Conservation (phyloP, 2,888 invertebrate species). For the Polylopha cassiicola region DNA sequence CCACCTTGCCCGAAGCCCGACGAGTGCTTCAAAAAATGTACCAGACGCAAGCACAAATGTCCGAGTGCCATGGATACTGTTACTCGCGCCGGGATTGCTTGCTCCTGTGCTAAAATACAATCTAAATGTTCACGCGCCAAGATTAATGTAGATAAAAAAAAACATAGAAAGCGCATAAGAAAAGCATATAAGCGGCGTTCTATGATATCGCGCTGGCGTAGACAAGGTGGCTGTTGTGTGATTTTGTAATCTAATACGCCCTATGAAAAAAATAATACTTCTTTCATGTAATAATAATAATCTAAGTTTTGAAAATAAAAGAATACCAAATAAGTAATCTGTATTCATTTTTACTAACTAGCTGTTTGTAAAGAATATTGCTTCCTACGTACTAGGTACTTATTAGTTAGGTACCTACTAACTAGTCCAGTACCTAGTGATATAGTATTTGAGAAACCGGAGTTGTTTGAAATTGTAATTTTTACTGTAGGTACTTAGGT, state of each 20-base stretch:
- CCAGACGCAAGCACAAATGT: constrained; percentile 48
- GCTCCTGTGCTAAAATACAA: constrained; percentile 49
- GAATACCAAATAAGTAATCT: too few relatives aligned
- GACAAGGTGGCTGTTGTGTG: constrained; percentile 40
- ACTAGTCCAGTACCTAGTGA: too few relatives aligned
- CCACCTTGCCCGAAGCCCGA: constrained; percentile 59
- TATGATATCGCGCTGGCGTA: constrained; percentile 22
- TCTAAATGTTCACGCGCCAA: constrained; percentile 38
- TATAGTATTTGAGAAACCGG: too few relatives aligned
- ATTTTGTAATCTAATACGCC: constrained; percentile 35
- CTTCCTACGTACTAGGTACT: too few relatives aligned
- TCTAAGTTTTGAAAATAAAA: too few relatives aligned
- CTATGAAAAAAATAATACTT: constrained; percentile 1
- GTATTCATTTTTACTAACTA: neutral
- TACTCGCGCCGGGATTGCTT: constrained; percentile 41
- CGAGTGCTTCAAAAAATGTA: constrained; percentile 54
- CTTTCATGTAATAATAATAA: too few relatives aligned
- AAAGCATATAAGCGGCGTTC: constrained; percentile 46
- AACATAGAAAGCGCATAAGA: constrained; percentile 44
- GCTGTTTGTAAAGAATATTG: neutral
- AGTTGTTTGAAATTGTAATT: too few relatives aligned
- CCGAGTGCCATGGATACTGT: constrained; percentile 55
- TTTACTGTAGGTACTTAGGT: too few relatives aligned
- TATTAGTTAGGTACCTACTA: too few relatives aligned
- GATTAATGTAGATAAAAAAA: constrained; percentile 31